Evolutionary conservation across 2,888 invertebrate genomes (phyloP), one percentile per base, ranked within the genome.

Genomic region (Lasioglossum lativentre): DNA sequence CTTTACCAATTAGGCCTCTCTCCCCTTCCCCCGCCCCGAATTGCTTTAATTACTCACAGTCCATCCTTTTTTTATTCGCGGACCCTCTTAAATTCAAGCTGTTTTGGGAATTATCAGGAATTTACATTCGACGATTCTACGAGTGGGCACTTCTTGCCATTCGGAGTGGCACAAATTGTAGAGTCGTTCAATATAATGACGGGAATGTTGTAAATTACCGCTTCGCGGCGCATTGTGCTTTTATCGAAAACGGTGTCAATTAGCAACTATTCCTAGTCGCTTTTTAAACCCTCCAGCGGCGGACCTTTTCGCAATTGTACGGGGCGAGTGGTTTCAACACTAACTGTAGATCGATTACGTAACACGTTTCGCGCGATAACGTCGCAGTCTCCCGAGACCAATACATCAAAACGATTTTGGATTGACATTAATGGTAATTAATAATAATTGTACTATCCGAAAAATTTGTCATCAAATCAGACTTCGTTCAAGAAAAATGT

Each of bases 341-440:
- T 52, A 10, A 23, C 23, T 23, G 23, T 23, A 23, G 23, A 52
- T 59, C 59, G 1, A 4, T 4, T 59, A 23, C n/a, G 38, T 68
- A 38, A 14, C 4, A 14, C 34, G 70, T 23, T 38, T 14, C n/a
- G 12, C 38, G 23, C 4, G 68, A 12, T 40, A 68, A 38, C 34
- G 38, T n/a, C n/a, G 14, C 40, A 70, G 38, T 38, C 27, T n/a
- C n/a, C 34, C 59, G 34, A 59, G 72, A 45, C 30, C n/a, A 30
- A 72, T 63, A 30, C 30, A n/a, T 45, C 16, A 16, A 38, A 77
- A 38, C 68, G 30, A 78, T 78, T 71, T 78, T 47, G 10, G 66
- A 66, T 34, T 38, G 66, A 38, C 66, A 23, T 30, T 23, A 66
- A 66, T 8, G 34, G 66, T 66, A 16, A 63, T 63, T 30, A 63